Evolutionary conservation across 1,140 invertebrate genomes (phyloP).

Genomic region (Saccostrea cuccullata): DNA sequence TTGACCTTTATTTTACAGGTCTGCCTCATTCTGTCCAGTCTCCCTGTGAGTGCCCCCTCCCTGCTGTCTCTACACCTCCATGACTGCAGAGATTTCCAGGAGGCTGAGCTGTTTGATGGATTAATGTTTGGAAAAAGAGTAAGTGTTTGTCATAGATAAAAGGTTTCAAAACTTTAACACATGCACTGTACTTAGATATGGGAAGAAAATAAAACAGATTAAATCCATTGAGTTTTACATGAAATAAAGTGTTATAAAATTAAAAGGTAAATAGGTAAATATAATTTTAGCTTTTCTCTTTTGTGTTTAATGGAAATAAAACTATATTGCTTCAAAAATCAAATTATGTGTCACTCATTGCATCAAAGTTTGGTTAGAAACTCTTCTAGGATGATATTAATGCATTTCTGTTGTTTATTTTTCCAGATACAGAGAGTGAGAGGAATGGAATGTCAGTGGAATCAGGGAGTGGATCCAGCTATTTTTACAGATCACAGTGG

Average conservation of each 20-base stretch:
- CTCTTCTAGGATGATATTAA: too few species aligned
- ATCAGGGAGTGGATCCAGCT: conserved; percentile 14
- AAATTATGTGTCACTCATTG: too few species aligned
- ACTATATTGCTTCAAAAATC: too few species aligned
- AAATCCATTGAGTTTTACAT: too few species aligned
- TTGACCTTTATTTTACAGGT: conserved; percentile 35
- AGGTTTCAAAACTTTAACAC: too few species aligned
- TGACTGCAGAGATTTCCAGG: conserved; percentile 48
- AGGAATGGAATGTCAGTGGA: conserved; percentile 43
- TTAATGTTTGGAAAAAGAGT: conserved; percentile 52
- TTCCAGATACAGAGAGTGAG: conserved; percentile 43
- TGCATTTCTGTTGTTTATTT: neutral
- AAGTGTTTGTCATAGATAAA: neutral
- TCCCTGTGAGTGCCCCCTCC: conserved; percentile 43
- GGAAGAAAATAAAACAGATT: too few species aligned
- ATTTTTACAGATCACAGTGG: conserved; percentile 38
- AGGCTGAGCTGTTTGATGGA: conserved; percentile 49
- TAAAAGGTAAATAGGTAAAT: too few species aligned
- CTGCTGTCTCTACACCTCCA: conserved; percentile 24
- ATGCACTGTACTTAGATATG: too few species aligned
- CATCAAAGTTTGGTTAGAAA: too few species aligned
- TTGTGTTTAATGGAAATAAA: too few species aligned
- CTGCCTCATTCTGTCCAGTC: conserved; percentile 40
- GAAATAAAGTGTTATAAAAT: too few species aligned
- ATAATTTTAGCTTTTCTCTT: too few species aligned